Percentiles rank a stretch among this genome's conserved stretches.
Evolutionary conservation across 2,797 vertebrate species (phyloP).

Genomic region (Tragelaphus eurycerus): DNA sequence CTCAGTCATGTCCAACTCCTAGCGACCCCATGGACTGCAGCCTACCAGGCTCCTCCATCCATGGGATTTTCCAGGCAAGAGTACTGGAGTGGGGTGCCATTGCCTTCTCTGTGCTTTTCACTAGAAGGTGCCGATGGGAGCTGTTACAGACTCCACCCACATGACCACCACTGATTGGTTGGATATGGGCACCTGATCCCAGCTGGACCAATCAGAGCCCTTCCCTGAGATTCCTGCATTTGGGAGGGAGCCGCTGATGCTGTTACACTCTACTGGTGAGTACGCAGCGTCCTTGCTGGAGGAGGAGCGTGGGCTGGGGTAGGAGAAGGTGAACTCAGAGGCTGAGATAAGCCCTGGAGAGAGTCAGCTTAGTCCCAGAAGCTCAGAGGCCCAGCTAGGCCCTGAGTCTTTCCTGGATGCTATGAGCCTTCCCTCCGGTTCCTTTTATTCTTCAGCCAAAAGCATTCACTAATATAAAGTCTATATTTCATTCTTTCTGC

Average conservation of each 20-base stretch:
- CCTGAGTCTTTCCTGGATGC: accelerated
- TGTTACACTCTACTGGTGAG: neutral
- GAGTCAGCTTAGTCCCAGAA: neutral
- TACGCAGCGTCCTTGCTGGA: neutral
- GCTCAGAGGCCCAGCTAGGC: neutral
- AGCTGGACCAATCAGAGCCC: neutral
- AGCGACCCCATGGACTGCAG: too few species aligned
- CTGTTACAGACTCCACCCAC: neutral
- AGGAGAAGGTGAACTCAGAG: neutral
- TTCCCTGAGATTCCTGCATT: neutral
- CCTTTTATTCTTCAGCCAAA: neutral
- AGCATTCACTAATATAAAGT: neutral
- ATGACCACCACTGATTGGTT: neutral
- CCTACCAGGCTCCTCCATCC: too few species aligned
- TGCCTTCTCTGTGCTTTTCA: neutral
- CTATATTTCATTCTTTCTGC: neutral
- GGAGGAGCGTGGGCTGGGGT: neutral
- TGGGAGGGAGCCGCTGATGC: accelerated
- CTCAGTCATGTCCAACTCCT: too few species aligned
- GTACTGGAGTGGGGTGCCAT: too few species aligned
- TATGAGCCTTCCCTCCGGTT: neutral
- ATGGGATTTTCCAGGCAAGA: too few species aligned
- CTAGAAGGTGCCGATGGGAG: too few species aligned
- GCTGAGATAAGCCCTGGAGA: neutral
- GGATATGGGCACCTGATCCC: neutral